These are phyloP conservation scores for Protula sp. DNA, from an alignment of 2,888 invertebrate species.

Conservation along the genomic window DNA sequence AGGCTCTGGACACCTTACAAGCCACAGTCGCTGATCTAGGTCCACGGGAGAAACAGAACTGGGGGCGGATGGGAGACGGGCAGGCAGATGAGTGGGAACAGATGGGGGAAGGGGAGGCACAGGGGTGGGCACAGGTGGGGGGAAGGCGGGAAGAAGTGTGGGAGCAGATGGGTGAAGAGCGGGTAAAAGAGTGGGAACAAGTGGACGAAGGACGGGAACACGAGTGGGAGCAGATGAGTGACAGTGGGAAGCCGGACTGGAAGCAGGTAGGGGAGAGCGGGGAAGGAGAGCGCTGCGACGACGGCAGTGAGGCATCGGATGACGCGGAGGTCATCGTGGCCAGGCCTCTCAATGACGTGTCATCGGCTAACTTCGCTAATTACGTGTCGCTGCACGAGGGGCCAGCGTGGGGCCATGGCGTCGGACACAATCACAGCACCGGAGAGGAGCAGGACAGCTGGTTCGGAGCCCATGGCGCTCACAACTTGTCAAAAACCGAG, in stretches of 20 bases:
- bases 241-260: neutral
- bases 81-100: too few relatives aligned
- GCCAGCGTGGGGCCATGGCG: neutral
- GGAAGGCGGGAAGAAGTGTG: neutral
- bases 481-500: neutral
- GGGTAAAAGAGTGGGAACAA: neutral
- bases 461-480: conserved; percentile 1
- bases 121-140: neutral
- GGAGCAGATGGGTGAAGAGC: neutral
- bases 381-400: neutral
- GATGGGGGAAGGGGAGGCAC: neutral
- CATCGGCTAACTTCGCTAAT: conserved; percentile 18
- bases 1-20: too few relatives aligned
- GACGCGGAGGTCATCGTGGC: conserved; percentile 13
- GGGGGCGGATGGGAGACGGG: too few relatives aligned
- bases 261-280: too few relatives aligned
- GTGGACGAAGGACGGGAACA: conserved; percentile 1
- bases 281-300: neutral
- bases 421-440: neutral
- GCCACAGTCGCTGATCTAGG: too few relatives aligned
- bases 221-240: conserved; percentile 2
- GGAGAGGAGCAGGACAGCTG: conserved; percentile 9
- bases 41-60: too few relatives aligned
- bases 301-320: too few relatives aligned
- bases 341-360: conserved; percentile 20